Percentiles rank a stretch among this genome's conserved stretches.
Evolutionary conservation across 2,888 invertebrate genomes (phyloP).

Genomic region (Erebia aethiops): DNA sequence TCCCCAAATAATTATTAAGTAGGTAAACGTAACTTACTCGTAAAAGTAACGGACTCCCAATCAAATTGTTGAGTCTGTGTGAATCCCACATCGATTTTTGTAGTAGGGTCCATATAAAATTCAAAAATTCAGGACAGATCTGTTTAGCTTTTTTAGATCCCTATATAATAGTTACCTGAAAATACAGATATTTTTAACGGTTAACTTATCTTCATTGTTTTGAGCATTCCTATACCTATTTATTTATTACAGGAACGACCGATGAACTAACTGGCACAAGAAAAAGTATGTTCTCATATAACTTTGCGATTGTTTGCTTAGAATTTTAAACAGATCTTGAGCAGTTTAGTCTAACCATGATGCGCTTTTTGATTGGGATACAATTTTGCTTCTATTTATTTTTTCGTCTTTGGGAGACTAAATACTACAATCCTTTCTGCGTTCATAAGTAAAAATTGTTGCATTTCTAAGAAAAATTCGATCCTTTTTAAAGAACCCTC

Average conservation of each 20-base stretch:
- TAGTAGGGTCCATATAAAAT: too few species aligned
- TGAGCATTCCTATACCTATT: not conserved
- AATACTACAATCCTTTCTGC: not conserved
- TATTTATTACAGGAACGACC: conserved; percentile 59
- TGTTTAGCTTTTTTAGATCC: too few species aligned
- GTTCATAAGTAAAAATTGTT: not conserved
- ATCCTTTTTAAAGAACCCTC: too few species aligned
- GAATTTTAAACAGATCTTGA: not conserved
- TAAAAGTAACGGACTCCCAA: too few species aligned
- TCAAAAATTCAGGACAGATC: too few species aligned
- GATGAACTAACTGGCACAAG: conserved; percentile 63
- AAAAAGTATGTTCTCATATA: conserved; percentile 61
- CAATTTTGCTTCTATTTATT: not conserved
- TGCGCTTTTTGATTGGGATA: not conserved
- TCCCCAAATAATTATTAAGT: too few species aligned
- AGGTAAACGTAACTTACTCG: too few species aligned
- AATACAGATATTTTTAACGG: too few species aligned
- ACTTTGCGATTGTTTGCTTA: conserved; percentile 22
- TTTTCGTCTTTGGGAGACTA: not conserved
- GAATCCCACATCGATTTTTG: too few species aligned
- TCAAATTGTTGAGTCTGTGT: too few species aligned
- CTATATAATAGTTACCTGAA: too few species aligned
- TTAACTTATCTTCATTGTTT: too few species aligned
- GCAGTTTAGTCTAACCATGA: not conserved
- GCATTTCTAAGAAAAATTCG: not conserved